These are phyloP conservation scores for Nemopilema nomurai DNA, from an alignment of 30 jellyfish, hydroid and myxozoan species.

Conservation along the genomic window DNA sequence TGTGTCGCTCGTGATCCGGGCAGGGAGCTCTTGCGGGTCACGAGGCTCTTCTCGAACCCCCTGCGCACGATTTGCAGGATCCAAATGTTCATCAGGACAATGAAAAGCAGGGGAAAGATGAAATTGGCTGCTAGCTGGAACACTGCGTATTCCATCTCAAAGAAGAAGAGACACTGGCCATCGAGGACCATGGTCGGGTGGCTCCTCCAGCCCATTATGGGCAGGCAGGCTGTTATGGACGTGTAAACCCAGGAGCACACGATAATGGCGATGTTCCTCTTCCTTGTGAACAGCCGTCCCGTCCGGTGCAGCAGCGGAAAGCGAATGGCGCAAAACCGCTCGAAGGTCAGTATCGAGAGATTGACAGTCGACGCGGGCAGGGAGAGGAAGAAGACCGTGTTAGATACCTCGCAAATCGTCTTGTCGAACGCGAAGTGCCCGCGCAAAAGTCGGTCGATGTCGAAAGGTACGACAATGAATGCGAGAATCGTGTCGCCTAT, in stretches of 20 bases:
- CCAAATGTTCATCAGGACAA: conserved; percentile 55
- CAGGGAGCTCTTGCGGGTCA: conserved; percentile 1
- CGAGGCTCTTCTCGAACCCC: conserved; percentile 15
- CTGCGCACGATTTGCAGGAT: conserved; percentile 41
- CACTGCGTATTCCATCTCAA: conserved; percentile 47
- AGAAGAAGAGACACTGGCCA: conserved; percentile 61
- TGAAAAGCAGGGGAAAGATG: conserved; percentile 44
- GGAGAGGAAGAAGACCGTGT: conserved; percentile 73
- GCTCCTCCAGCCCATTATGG: conserved; percentile 76
- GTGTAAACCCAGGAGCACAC: conserved; percentile 75
- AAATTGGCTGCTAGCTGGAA: conserved; percentile 42
- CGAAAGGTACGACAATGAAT: conserved; percentile 67
- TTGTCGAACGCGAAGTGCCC: conserved; percentile 63
- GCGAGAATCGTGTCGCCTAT: conserved; percentile 72
- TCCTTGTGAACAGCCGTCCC: conserved; percentile 58
- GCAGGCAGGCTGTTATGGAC: conserved; percentile 46
- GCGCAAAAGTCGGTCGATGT: conserved; percentile 57
- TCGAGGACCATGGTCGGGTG: conserved; percentile 23
- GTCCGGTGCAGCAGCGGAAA: conserved; percentile 72
- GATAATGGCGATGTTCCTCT: conserved; percentile 50
- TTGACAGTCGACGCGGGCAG: conserved; percentile 88
- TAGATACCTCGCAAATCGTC: conserved; percentile 64
- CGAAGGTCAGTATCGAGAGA: conserved; percentile 70
- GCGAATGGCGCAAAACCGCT: conserved; percentile 73
- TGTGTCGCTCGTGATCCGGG: conserved; percentile 1